phyloP scores from a whole-genome alignment of 1,140 invertebrate species.

The Lucilia cuprina region DNA sequence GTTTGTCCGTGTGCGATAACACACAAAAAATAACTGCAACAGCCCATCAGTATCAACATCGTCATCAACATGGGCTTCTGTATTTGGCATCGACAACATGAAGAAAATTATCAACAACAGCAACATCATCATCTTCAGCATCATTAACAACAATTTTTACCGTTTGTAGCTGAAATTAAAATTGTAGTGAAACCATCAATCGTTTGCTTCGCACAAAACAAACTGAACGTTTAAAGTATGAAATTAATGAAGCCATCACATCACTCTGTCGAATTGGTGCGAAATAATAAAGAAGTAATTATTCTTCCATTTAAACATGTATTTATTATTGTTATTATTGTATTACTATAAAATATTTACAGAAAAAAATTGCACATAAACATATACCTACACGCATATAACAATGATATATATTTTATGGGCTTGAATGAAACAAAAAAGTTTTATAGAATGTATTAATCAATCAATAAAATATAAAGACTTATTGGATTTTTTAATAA shows the following conservation, averaged over 20 bases:
- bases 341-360: too few species aligned
- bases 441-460: too few species aligned
- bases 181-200: neutral
- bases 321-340: too few species aligned
- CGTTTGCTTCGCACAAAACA: neutral
- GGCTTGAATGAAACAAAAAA: too few species aligned
- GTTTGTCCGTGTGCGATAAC: neutral
- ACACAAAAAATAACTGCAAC: neutral
- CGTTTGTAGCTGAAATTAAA: neutral
- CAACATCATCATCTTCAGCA: neutral
- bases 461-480: too few species aligned
- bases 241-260: constrained; percentile 9
- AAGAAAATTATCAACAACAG: neutral
- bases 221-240: neutral
- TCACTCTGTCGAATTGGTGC: neutral
- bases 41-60: neutral
- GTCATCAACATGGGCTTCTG: neutral
- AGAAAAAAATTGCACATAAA: too few species aligned
- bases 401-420: too few species aligned
- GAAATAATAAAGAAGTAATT: neutral
- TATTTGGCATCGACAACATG: neutral
- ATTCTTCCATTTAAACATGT: neutral
- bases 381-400: too few species aligned
- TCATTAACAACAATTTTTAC: constrained; percentile 5
- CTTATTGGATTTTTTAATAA: too few species aligned